phyloP scores from a whole-genome alignment of 2,888 invertebrate species.

The Eristalinus aeneus region DNA sequence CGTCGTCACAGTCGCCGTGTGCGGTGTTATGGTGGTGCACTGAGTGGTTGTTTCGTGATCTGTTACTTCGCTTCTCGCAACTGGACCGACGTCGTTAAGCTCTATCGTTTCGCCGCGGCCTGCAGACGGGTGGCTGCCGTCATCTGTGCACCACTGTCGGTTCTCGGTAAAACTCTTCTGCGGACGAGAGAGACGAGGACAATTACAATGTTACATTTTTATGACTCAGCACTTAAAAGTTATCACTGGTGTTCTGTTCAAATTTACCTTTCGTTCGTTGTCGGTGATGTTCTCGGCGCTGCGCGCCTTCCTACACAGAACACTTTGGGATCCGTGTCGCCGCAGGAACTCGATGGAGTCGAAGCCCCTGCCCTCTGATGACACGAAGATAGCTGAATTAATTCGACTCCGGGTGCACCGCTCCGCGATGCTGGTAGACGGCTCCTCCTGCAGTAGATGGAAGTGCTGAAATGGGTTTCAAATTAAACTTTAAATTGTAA shows the following conservation, averaged over 20 bases:
- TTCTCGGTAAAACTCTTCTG: constrained; percentile 78
- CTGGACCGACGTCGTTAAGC: constrained; percentile 49
- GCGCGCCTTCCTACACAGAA: constrained; percentile 89
- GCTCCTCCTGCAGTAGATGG: constrained; percentile 86
- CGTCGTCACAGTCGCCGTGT: constrained; percentile 77
- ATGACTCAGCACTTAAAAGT: not conserved
- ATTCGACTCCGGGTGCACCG: constrained; percentile 87
- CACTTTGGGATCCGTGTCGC: constrained; percentile 90
- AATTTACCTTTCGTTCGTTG: constrained; percentile 80
- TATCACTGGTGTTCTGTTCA: constrained; percentile 24
- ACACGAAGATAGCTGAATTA: constrained; percentile 92
- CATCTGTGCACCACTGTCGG: constrained; percentile 79
- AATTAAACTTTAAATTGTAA: constrained; percentile 38
- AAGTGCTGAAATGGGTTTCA: constrained; percentile 82
- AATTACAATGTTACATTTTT: constrained; percentile 19
- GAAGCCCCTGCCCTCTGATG: constrained; percentile 87
- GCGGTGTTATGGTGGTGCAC: constrained; percentile 73
- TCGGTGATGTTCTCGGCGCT: constrained; percentile 86
- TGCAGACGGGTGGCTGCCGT: constrained; percentile 64
- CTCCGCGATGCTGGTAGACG: constrained; percentile 85
- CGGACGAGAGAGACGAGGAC: constrained; percentile 35
- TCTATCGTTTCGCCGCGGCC: constrained; percentile 46
- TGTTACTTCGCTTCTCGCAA: constrained; percentile 44
- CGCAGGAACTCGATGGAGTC: constrained; percentile 90
- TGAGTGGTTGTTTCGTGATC: constrained; percentile 72